These are phyloP conservation scores for Copsychus sechellarum DNA, from an alignment of 2,113 vertebrate species.

Conservation along the genomic window DNA sequence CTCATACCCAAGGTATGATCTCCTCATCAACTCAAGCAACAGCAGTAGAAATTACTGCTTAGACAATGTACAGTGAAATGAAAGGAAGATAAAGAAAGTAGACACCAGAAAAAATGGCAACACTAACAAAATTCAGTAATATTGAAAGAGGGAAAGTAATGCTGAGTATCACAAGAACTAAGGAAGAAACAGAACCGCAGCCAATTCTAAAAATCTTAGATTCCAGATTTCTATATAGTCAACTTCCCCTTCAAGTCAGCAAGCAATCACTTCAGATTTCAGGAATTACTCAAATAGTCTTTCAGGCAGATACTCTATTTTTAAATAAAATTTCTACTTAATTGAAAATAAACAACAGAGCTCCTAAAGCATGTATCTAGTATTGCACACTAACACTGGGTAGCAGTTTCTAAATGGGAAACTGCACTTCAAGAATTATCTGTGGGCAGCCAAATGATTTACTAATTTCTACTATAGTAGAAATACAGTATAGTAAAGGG, in stretches of 20 bases:
- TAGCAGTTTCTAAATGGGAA: not conserved
- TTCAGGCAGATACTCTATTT: not conserved
- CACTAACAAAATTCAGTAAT: not conserved
- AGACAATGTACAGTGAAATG: not conserved
- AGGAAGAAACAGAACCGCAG: not conserved
- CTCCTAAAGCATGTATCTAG: not conserved
- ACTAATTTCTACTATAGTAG: not conserved
- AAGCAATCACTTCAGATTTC: not conserved
- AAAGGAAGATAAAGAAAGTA: not conserved
- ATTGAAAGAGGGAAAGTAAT: not conserved
- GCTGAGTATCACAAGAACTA: not conserved
- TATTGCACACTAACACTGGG: not conserved
- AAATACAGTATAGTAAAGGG: not conserved
- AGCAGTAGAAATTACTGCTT: not conserved
- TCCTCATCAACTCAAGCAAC: not conserved
- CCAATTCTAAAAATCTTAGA: not conserved
- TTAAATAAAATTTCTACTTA: not conserved
- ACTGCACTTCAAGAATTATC: not conserved
- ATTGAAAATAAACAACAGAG: not conserved
- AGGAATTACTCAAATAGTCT: not conserved
- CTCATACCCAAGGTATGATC: not conserved
- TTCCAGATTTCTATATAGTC: not conserved
- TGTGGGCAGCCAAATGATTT: not conserved
- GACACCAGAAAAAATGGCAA: not conserved
- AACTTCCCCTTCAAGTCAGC: not conserved